Percentiles rank a stretch among this genome's conserved stretches.
These are phyloP conservation scores for Linurgus olivaceus DNA, from an alignment of 2,797 vertebrate genomes.

Conservation along the genomic window DNA sequence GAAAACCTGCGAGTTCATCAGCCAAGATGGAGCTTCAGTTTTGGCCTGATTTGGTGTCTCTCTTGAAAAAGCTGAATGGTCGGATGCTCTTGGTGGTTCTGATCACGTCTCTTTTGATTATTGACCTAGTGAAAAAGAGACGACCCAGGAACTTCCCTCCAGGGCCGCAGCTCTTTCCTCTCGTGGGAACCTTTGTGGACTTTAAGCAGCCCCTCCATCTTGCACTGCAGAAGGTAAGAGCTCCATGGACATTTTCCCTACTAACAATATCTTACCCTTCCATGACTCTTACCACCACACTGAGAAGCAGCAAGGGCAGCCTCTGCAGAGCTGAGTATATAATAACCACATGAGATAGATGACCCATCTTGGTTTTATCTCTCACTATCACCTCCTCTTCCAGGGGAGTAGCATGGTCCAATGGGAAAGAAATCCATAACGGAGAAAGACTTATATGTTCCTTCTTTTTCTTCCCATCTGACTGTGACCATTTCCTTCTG, in stretches of 20 bases:
- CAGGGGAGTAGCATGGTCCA: neutral
- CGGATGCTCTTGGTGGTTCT: conserved; percentile 61
- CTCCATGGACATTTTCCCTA: neutral
- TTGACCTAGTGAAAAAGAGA: conserved; percentile 70
- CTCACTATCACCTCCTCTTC: neutral
- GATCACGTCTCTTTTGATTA: conserved; percentile 59
- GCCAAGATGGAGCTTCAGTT: conserved; percentile 28
- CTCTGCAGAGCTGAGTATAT: neutral
- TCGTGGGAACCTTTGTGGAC: conserved; percentile 82
- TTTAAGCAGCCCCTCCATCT: conserved; percentile 78
- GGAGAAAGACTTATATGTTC: neutral
- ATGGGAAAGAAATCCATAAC: neutral
- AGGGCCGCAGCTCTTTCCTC: conserved; percentile 78
- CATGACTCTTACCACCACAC: neutral
- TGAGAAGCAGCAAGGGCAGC: neutral
- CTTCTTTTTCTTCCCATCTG: neutral
- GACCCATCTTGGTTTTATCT: neutral
- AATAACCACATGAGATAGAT: neutral
- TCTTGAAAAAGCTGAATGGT: conserved; percentile 51
- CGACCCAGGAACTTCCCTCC: conserved; percentile 81
- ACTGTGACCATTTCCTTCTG: neutral
- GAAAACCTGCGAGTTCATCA: neutral
- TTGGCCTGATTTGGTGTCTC: neutral
- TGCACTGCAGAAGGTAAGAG: conserved; percentile 83
- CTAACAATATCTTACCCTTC: neutral